Evolutionary conservation across 2,797 vertebrate genomes (phyloP), one percentile per base, ranked within the genome.

Genomic region (Megaceryle alcyon): DNA sequence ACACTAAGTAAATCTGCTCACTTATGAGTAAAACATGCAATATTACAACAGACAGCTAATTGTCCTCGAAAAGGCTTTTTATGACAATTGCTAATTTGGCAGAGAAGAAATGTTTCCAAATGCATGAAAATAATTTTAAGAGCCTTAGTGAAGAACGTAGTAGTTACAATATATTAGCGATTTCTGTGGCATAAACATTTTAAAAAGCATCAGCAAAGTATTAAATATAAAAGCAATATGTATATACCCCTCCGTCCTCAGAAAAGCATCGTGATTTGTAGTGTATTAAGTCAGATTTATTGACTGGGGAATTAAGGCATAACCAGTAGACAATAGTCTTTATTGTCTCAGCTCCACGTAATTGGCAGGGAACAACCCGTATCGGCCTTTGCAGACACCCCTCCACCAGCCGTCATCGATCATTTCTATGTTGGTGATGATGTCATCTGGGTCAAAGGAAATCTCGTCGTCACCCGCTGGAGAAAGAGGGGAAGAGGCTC

Each of bases 381-480:
- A 99, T 20, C 98, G 94, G 81, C 99, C 99, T 76, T 98, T 97
- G 97, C 99, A 99, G 71, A 99, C 98, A 0, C 99, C 99, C 3
- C 99, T 97, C 99, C 99, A 99, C 99, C 99, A 99, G 97, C 99
- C 99, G 4, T 99, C 99, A 0, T 99, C 99, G 0, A 99, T 99
- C 99, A 99, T 99, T 97, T 99, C 99, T 2, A 99, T 99, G 98
- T 99, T 99, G 96, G 99, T 99, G 97, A 99, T 99, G 98, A 99
- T 98, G 98, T 99, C 99, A 3, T 99, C 99, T 0, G 99, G 99
- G 97, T 99, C 99, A 3, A 99, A 99, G 86, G 99, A 99, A 82
- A 99, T 99, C 97, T 99, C 99, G 2, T 99, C 99, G 0, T 99
- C 99, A 0, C 99, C 99, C 17, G 99, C 99, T 99, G 97, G 20